phyloP scores from a whole-genome alignment of 2,888 invertebrate genomes.

The Latheticus oryzae region DNA sequence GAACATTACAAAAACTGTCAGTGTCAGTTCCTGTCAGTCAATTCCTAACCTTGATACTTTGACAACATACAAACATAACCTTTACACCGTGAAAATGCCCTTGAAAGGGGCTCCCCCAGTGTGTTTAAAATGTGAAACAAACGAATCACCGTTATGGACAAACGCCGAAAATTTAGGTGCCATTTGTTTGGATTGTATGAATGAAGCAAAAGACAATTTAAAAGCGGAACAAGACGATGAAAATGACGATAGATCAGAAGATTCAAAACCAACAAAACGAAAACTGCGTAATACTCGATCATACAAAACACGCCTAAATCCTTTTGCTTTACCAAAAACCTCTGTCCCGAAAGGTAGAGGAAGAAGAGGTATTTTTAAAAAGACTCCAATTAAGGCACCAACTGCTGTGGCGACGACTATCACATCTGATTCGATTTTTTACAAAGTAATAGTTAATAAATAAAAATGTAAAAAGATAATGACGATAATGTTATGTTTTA shows the following conservation, averaged over 20 bases:
- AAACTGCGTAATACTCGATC: constrained; percentile 70
- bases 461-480: not conserved
- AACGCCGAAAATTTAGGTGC: constrained; percentile 77
- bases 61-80: not conserved
- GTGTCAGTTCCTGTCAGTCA: no score
- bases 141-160: constrained; percentile 81
- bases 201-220: constrained; percentile 66
- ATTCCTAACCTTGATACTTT: no score
- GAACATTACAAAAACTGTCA: no score
- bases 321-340: constrained; percentile 64
- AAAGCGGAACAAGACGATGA: constrained; percentile 59
- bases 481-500: constrained; percentile 55
- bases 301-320: constrained; percentile 66
- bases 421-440: constrained; percentile 83
- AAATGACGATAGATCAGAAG: constrained; percentile 62
- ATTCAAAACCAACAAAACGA: constrained; percentile 69
- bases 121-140: constrained; percentile 77
- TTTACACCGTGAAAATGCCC: constrained; percentile 55
- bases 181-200: constrained; percentile 81
- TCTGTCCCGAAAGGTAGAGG: constrained; percentile 76
- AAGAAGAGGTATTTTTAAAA: constrained; percentile 82
- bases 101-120: constrained; percentile 72
- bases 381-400: constrained; percentile 84
- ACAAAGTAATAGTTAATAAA: constrained; percentile 68
- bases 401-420: constrained; percentile 83